These are phyloP conservation scores for Thunnus thynnus DNA, from an alignment of 2,113 vertebrate species.

Conservation along the genomic window DNA sequence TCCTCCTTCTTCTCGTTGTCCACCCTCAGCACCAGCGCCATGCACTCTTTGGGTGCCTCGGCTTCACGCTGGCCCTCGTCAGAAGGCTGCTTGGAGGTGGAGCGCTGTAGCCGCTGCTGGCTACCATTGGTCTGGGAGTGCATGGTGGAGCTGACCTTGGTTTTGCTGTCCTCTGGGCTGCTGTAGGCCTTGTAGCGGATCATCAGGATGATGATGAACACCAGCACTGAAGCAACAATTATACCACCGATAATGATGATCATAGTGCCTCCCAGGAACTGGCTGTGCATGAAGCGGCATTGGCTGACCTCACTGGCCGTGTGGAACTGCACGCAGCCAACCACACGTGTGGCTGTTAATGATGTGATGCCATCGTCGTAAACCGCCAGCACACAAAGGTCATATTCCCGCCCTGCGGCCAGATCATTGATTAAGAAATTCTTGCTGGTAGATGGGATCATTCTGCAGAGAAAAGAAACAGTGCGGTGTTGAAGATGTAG, in stretches of 20 bases:
- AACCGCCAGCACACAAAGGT: slow-evolving; percentile 93
- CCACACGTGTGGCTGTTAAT: slow-evolving; percentile 89
- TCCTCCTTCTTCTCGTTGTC: slow-evolving; percentile 73
- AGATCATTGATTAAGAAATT: slow-evolving; percentile 94
- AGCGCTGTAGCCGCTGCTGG: slow-evolving; percentile 76
- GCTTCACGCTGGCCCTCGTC: slow-evolving; percentile 81
- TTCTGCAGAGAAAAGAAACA: slow-evolving; percentile 82
- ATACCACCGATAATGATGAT: slow-evolving; percentile 97
- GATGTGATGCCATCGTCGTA: slow-evolving; percentile 92
- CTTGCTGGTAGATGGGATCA: slow-evolving; percentile 93
- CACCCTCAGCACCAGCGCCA: slow-evolving; percentile 81
- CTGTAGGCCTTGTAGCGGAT: slow-evolving; percentile 95
- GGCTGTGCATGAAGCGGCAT: slow-evolving; percentile 91
- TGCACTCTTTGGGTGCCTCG: slow-evolving; percentile 80
- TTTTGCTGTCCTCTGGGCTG: slow-evolving; percentile 83
- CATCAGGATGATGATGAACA: slow-evolving; percentile 97
- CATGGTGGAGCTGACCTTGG: slow-evolving; percentile 85
- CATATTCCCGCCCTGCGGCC: slow-evolving; percentile 91
- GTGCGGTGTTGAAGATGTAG: slow-evolving; percentile 28
- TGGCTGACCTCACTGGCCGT: slow-evolving; percentile 88
- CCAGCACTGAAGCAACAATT: slow-evolving; percentile 94
- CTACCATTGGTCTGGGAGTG: slow-evolving; percentile 92
- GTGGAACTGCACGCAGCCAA: slow-evolving; percentile 93
- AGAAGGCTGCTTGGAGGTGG: slow-evolving; percentile 78
- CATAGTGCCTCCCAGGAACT: slow-evolving; percentile 96